Conservation (phyloP, 2,888 invertebrate species). For the Myopa tessellatipennis region DNA sequence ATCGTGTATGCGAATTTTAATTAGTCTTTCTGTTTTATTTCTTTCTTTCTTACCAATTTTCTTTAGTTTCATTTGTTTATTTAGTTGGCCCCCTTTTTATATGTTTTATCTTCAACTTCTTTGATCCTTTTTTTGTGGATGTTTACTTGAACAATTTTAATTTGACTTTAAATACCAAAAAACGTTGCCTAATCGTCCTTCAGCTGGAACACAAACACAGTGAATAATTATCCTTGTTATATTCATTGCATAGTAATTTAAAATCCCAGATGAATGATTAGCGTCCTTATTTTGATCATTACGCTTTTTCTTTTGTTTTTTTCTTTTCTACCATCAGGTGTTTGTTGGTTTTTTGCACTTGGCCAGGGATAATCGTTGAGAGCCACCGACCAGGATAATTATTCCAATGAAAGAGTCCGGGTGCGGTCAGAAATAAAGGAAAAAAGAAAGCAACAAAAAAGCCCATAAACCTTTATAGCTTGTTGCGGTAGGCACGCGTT, state of each 20-base stretch:
- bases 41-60: neutral
- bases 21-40: no score
- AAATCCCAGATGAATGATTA: conserved; percentile 23
- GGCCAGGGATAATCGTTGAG: neutral
- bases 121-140: neutral
- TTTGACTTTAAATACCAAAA: conserved; percentile 3
- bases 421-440: neutral
- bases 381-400: conserved; percentile 14
- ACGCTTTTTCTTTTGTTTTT: neutral
- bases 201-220: neutral
- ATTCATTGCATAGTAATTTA: neutral
- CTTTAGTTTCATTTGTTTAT: neutral
- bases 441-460: neutral
- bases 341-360: neutral
- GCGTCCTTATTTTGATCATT: neutral
- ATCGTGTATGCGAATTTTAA: no score
- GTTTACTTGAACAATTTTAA: conserved; percentile 1
- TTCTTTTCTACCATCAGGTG: conserved; percentile 13
- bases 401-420: conserved; percentile 8
- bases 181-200: conserved; percentile 13
- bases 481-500: conserved; percentile 24
- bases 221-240: conserved; percentile 16
- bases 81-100: neutral
- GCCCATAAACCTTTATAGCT: conserved; percentile 1
- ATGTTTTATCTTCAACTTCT: neutral